Evolutionary conservation across 2,797 vertebrate genomes (phyloP).

Genomic region (Glossophaga mutica): DNA sequence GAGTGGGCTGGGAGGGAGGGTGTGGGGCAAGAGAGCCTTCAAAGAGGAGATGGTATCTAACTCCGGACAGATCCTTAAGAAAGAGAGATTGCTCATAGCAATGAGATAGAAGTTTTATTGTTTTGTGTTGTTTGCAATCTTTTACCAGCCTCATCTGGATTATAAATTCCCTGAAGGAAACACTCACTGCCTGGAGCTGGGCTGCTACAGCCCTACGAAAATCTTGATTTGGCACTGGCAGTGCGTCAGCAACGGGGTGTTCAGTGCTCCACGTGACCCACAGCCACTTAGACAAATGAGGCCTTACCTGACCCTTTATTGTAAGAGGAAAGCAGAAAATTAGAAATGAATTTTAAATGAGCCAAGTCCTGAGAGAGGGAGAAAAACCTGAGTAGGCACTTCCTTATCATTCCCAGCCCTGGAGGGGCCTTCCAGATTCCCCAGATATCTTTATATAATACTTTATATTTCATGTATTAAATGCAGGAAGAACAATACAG

Average conservation of each 20-base stretch:
- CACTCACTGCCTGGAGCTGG: not conserved
- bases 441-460: slow-evolving; percentile 2
- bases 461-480: not conserved
- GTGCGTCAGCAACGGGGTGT: not conserved
- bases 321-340: slow-evolving; percentile 35
- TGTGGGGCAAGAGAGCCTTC: not conserved
- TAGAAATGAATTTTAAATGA: slow-evolving; percentile 53
- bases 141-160: not conserved
- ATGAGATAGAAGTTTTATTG: not conserved
- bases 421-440: slow-evolving; percentile 19
- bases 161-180: slow-evolving; percentile 29
- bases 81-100: not conserved
- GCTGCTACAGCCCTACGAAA: not conserved
- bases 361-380: slow-evolving; percentile 25
- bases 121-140: slow-evolving; percentile 7
- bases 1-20: not conserved
- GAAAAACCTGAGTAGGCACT: not conserved
- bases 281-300: slow-evolving; percentile 10
- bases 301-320: slow-evolving; percentile 8
- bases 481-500: not conserved
- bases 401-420: not conserved
- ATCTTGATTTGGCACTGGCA: not conserved
- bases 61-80: not conserved
- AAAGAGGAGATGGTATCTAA: not conserved
- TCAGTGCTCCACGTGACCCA: not conserved